Evolutionary conservation across 2,888 invertebrate genomes (phyloP).

Genomic region (Trimorus sp.): DNA sequence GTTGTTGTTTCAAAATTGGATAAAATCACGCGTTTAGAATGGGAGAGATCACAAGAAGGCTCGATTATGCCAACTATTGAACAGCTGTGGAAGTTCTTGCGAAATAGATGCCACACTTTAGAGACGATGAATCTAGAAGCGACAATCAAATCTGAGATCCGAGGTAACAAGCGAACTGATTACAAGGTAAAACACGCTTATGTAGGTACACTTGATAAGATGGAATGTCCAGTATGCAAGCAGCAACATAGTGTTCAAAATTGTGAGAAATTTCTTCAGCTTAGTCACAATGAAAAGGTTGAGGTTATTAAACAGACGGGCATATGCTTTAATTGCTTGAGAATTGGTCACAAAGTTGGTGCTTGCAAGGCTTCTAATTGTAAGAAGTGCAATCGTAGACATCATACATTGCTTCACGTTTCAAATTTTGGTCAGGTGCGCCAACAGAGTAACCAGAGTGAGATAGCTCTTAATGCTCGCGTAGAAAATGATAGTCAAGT

Average conservation of each 20-base stretch:
- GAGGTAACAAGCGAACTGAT: neutral
- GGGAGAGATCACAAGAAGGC: constrained; percentile 16
- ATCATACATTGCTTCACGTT: constrained; percentile 36
- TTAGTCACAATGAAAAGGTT: constrained; percentile 16
- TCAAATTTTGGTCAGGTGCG: neutral
- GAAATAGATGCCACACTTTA: constrained; percentile 20
- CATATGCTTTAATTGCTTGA: constrained; percentile 43
- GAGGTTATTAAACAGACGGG: constrained; percentile 29
- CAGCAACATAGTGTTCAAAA: constrained; percentile 13
- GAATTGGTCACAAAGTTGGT: constrained; percentile 17
- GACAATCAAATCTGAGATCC: neutral
- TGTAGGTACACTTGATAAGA: constrained; percentile 5
- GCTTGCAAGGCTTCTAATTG: constrained; percentile 34
- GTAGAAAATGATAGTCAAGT: neutral
- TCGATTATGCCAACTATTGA: constrained; percentile 16
- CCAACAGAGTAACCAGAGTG: neutral
- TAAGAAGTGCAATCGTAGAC: constrained; percentile 33
- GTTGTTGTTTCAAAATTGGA: neutral
- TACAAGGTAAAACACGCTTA: neutral
- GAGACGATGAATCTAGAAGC: neutral
- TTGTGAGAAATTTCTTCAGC: constrained; percentile 35
- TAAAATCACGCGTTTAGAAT: neutral
- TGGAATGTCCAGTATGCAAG: constrained; percentile 13
- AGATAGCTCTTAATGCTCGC: no score
- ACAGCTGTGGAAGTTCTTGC: constrained; percentile 20